A percentile compares a stretch with the other conserved stretches of the same genome.
These are phyloP conservation scores for Australoheros scitulus DNA, from an alignment of 2,113 vertebrate species.

Conservation along the genomic window DNA sequence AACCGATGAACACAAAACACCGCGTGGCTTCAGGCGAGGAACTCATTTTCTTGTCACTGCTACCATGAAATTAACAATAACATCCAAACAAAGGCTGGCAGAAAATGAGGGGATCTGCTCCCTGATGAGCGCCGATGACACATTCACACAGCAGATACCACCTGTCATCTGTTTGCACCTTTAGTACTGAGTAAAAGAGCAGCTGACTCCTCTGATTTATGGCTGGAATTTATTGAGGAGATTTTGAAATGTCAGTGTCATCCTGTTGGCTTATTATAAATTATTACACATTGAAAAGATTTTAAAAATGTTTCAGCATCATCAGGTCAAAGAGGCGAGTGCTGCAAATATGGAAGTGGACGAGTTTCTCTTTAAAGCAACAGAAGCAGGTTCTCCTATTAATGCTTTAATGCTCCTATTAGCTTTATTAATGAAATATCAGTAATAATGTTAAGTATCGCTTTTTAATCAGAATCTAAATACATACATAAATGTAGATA, in stretches of 20 bases:
- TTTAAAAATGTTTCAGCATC: background rate
- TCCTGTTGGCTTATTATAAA: background rate
- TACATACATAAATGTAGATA: background rate
- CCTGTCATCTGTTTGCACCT: constrained; percentile 5
- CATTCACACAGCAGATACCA: background rate
- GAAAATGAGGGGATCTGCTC: background rate
- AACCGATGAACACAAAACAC: background rate
- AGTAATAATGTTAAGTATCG: background rate
- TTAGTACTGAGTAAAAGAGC: background rate
- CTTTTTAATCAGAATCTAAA: too few species aligned
- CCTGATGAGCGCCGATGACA: background rate
- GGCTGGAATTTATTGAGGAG: background rate
- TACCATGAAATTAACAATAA: constrained; percentile 10
- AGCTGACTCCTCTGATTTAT: constrained; percentile 1
- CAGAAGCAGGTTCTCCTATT: background rate
- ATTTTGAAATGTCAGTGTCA: background rate
- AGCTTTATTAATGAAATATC: background rate
- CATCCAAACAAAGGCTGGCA: constrained; percentile 6
- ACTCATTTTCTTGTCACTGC: constrained; percentile 37
- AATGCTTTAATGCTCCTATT: background rate
- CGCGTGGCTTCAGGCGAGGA: background rate
- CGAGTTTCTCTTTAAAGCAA: background rate
- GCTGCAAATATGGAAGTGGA: background rate
- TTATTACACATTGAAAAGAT: background rate
- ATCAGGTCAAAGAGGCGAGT: background rate